Evolutionary conservation across 2,888 invertebrate species (phyloP).

Genomic region (Rhagophthalmus giganteus): DNA sequence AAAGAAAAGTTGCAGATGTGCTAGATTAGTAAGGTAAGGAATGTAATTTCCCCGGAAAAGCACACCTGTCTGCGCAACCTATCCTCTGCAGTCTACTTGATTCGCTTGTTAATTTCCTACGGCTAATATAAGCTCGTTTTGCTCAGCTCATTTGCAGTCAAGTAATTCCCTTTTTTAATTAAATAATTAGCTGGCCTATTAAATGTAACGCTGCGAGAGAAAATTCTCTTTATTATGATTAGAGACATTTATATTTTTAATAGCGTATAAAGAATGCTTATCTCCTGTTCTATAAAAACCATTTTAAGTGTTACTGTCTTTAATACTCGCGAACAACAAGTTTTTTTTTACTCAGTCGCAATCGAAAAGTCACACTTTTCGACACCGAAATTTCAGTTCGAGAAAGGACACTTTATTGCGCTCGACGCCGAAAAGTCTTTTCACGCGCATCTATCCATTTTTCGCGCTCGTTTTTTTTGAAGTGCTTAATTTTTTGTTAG

Average conservation of each 20-base stretch:
- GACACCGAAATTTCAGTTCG: not conserved
- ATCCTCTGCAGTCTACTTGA: constrained; percentile 21
- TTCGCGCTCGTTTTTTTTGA: too few relatives aligned
- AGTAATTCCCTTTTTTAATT: constrained; percentile 29
- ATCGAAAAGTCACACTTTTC: too few relatives aligned
- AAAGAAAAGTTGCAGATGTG: constrained; percentile 13
- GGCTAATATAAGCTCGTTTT: constrained; percentile 23
- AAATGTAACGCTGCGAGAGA: constrained; percentile 17
- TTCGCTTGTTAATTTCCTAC: constrained; percentile 27
- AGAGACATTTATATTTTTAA: constrained; percentile 22
- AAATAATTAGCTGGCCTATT: constrained; percentile 26
- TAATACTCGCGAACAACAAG: not conserved
- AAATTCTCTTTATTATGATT: constrained; percentile 23
- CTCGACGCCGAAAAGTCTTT: too few relatives aligned
- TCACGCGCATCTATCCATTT: too few relatives aligned
- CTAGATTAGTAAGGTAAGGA: constrained; percentile 12
- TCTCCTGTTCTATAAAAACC: constrained; percentile 14
- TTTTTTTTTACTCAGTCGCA: too few relatives aligned
- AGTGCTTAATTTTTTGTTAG: too few relatives aligned
- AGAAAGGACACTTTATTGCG: too few relatives aligned
- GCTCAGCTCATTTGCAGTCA: constrained; percentile 24
- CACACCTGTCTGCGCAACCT: constrained; percentile 16
- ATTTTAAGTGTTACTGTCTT: not conserved
- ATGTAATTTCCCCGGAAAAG: constrained; percentile 13
- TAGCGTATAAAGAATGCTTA: constrained; percentile 14